Evolutionary conservation across 2,888 invertebrate species (phyloP), one percentile per base, ranked within the genome.

Genomic region (Clanis bilineata): DNA sequence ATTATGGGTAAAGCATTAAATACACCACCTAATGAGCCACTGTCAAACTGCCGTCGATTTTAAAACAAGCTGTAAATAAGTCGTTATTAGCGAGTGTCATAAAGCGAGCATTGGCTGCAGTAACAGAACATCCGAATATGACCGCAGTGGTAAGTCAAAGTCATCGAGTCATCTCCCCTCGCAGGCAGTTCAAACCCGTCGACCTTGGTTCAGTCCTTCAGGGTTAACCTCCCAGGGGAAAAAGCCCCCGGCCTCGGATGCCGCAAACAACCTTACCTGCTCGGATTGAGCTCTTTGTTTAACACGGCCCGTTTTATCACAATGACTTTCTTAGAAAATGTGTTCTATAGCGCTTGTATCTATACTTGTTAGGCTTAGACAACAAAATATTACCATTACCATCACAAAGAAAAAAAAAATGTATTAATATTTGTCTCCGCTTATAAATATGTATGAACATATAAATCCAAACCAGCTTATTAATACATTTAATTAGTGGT

Each of bases 171-270:
- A 80, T 82, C 80, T 82, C 77, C 79, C 81, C 76, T 78, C 82
- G 81, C 82, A 83, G 82, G 79, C 86, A 79, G 74, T 79, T 78
- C 78, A 74, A 79, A 79, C 81, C 73, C 74, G 85, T 79, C 81
- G 85, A 85, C 86, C 86, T 86, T 86, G 82, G 77, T 64, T 67
- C 79, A 77, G 68, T 71, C 74, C 80, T 78, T 82, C 83, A 82
- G 83, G 83, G 82, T 85, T 82, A 85, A 83, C 83, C 79, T 83
- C 83, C 80, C 79, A 79, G 80, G 75, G 80, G 80, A 82, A 81
- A 83, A 80, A 78, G 80, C 76, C 77, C 71, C 74, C 71, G 80
- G 77, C 80, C 82, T 84, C 77, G 79, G 78, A 81, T 78, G 77
- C 78, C 79, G 71, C 72, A 72, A 72, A 76, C 73, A 76, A 76